Evolutionary conservation across 2,113 vertebrate genomes (phyloP).

Genomic region (Emydocephalus ijimae): DNA sequence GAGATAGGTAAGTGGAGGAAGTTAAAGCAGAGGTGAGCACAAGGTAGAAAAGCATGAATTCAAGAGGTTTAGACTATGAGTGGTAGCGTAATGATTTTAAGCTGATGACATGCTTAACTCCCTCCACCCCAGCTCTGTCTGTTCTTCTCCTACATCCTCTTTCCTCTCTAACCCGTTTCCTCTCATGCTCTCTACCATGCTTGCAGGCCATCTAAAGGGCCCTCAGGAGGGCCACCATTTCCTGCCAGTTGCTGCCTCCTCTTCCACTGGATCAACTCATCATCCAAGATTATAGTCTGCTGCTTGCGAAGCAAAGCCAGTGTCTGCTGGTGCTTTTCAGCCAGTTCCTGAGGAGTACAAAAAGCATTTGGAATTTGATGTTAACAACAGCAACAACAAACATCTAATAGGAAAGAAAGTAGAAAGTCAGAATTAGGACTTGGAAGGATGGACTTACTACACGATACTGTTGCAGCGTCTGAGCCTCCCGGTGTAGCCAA

Average conservation of each 20-base stretch:
- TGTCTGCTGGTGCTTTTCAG: constrained; percentile 96
- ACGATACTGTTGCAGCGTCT: constrained; percentile 95
- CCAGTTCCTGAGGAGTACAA: constrained; percentile 45
- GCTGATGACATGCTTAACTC: neutral
- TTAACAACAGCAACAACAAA: neutral
- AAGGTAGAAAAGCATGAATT: neutral
- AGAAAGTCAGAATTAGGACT: neutral
- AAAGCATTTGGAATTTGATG: rapidly evolving
- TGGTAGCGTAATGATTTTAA: neutral
- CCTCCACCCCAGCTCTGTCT: neutral
- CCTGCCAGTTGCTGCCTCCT: constrained; percentile 94
- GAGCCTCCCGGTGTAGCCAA: constrained; percentile 84
- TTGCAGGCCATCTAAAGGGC: constrained; percentile 92
- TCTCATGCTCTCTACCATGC: constrained; percentile 72
- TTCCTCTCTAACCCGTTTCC: neutral
- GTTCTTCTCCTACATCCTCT: neutral
- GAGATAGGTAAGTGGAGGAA: neutral
- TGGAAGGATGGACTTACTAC: constrained; percentile 74
- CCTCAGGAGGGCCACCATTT: constrained; percentile 91
- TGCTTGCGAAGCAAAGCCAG: constrained; percentile 93
- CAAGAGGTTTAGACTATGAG: neutral
- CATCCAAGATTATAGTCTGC: constrained; percentile 93
- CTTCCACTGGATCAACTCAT: constrained; percentile 95
- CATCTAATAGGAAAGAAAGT: neutral
- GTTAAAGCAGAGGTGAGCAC: neutral